Conservation (phyloP, 2,797 vertebrate genomes). For the Lagorchestes hirsutus region DNA sequence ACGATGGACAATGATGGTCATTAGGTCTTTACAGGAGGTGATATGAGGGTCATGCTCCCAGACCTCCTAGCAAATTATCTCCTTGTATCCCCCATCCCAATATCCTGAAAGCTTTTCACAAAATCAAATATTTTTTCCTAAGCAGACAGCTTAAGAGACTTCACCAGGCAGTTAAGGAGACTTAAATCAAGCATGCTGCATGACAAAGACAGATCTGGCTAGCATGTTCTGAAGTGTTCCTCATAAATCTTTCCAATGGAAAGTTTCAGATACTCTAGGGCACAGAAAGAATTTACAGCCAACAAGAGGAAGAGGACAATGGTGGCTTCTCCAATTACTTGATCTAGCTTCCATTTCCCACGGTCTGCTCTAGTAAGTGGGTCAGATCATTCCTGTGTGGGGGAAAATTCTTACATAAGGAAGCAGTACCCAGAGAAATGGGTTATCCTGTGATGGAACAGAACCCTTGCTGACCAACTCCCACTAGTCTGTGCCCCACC, state of each 20-base stretch:
- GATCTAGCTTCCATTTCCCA: slow-evolving; percentile 46
- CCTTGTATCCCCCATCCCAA: neutral
- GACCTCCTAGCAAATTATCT: neutral
- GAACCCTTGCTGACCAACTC: neutral
- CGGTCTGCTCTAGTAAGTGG: neutral
- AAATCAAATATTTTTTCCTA: slow-evolving; percentile 11
- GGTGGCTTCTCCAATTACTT: neutral
- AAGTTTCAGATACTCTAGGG: slow-evolving; percentile 48
- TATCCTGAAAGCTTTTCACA: slow-evolving; percentile 23
- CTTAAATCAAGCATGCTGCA: slow-evolving; percentile 39
- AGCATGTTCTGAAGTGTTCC: slow-evolving; percentile 40
- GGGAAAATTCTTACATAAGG: neutral
- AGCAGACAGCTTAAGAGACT: slow-evolving; percentile 25
- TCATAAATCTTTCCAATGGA: slow-evolving; percentile 69
- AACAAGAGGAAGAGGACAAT: slow-evolving; percentile 39
- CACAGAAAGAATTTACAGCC: slow-evolving; percentile 62
- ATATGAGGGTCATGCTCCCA: neutral
- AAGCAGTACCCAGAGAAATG: neutral
- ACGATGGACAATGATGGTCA: neutral
- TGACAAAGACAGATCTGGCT: slow-evolving; percentile 54
- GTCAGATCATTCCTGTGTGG: neutral
- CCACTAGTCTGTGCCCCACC: neutral
- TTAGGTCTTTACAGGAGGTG: neutral
- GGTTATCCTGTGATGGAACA: neutral
- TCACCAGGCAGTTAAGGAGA: neutral